A percentile compares a stretch with the other conserved stretches of the same genome.
phyloP scores from a whole-genome alignment of 2,797 vertebrate species.

The Selene dorsalis region DNA sequence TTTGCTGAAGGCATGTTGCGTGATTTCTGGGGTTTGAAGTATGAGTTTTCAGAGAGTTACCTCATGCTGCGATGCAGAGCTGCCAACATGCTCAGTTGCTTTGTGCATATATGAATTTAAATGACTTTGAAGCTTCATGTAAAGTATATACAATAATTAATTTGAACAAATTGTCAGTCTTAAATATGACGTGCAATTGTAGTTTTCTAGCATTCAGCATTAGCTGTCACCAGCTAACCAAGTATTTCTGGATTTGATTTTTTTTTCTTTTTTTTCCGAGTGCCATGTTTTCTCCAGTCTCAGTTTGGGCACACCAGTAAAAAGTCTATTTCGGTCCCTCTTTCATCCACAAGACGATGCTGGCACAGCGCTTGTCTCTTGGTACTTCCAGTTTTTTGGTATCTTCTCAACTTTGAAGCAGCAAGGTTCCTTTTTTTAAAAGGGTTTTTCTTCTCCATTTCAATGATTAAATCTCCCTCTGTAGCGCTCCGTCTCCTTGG shows the following conservation, averaged over 20 bases:
- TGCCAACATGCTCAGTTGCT: slow-evolving; percentile 45
- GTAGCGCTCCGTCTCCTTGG: slow-evolving; percentile 62
- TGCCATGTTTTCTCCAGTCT: slow-evolving; percentile 35
- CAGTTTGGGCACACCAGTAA: slow-evolving; percentile 58
- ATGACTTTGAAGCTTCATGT: slow-evolving; percentile 11
- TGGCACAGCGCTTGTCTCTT: slow-evolving; percentile 70
- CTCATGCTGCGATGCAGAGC: slow-evolving; percentile 46
- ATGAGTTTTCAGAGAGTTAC: slow-evolving; percentile 41
- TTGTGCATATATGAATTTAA: slow-evolving; percentile 51
- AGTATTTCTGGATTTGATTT: slow-evolving; percentile 35
- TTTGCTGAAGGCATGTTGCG: slow-evolving; percentile 67
- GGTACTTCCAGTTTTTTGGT: slow-evolving; percentile 70
- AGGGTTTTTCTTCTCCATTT: slow-evolving; percentile 70
- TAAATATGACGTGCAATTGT: neutral
- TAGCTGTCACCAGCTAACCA: neutral
- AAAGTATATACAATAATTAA: neutral
- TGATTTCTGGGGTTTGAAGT: slow-evolving; percentile 62
- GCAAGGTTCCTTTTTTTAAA: slow-evolving; percentile 64
- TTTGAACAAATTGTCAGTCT: neutral
- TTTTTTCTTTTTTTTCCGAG: neutral
- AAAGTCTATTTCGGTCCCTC: slow-evolving; percentile 69
- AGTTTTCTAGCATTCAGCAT: neutral
- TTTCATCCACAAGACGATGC: slow-evolving; percentile 68
- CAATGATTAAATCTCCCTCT: slow-evolving; percentile 71
- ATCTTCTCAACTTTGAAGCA: slow-evolving; percentile 69